phyloP scores from a whole-genome alignment of 2,113 vertebrate genomes.

The Datnioides undecimradiatus region DNA sequence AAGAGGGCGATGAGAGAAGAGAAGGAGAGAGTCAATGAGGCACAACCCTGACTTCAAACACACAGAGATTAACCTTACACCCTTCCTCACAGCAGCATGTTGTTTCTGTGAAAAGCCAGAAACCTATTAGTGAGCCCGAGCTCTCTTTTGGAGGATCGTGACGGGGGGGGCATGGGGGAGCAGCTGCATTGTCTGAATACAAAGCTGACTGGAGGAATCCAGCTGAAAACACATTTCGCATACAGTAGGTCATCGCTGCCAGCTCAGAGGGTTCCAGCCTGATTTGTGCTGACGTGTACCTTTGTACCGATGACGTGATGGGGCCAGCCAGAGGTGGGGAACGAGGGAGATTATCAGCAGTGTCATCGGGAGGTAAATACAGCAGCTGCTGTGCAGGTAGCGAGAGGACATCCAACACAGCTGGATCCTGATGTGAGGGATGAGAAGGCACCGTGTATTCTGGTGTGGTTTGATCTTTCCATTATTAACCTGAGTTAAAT shows the following conservation, averaged over 20 bases:
- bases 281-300: slow-evolving; percentile 12
- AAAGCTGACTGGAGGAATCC: slow-evolving; percentile 4
- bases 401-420: slow-evolving; percentile 2
- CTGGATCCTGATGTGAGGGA: not conserved
- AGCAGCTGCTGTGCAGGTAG: not conserved
- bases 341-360: not conserved
- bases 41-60: slow-evolving; percentile 73
- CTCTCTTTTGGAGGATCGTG: slow-evolving; percentile 46
- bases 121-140: slow-evolving; percentile 56
- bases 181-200: slow-evolving; percentile 38
- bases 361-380: slow-evolving; percentile 10
- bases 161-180: not conserved
- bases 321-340: not conserved
- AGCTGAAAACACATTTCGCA: not conserved
- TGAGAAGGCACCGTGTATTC: slow-evolving; percentile 1
- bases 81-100: slow-evolving; percentile 36
- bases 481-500: not conserved
- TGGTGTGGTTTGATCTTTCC: not conserved
- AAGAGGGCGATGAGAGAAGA: slow-evolving; percentile 28
- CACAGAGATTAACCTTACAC: slow-evolving; percentile 67
- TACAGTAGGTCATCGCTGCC: slow-evolving; percentile 7
- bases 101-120: slow-evolving; percentile 64
- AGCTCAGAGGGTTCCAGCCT: not conserved
- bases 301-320: not conserved
- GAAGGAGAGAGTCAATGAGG: slow-evolving; percentile 66